Base-by-base conservation (phyloP, 2,797 vertebrate genomes). In the Eurystomus glaucurus region DNA sequence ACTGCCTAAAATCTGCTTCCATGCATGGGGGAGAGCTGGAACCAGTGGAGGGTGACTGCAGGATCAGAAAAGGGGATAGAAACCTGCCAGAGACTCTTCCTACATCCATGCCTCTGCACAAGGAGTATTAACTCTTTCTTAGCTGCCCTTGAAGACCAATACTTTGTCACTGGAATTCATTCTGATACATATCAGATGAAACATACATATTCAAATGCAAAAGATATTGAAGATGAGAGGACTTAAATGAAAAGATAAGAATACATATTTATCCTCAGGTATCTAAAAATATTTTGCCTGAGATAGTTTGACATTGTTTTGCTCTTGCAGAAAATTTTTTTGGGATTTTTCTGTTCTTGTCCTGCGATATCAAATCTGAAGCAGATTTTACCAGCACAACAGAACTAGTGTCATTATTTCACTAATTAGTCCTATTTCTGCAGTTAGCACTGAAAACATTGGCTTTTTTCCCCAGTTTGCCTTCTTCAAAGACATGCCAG, bases 351-450 rank as follows among this genome's bases (percentile, higher is more conserved):
- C 66, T 48, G 4, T 37, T 65, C 28, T 82, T 74, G 61, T 82
- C 66, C 71, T 84, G n/a, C 52, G 78, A 69, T 88, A 91, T 60
- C 77, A 85, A 91, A 78, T 69, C 50, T 83, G 57, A 91, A 94
- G 39, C 33, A 77, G 55, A 90, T 82, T 91, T 97, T 88, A 74
- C 48, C 50, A 64, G 25, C 72, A 82, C 72, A 95, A 91, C n/a
- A 69, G 81, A 92, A 55, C 55, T 75, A 33, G 26, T 88, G 72
- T 71, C 61, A 92, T 95, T 91, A 92, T 95, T 93, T 76, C 61
- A 55, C 51, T 96, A 95, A 96, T 96, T 95, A 95, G 72, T 75
- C 72, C 86, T 33, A 69, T 88, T 95, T 96, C 93, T 96, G 72
- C 88, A 80, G 61, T 95, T 94, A 96, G 66, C 68, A 60, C 83